phyloP scores from a whole-genome alignment of 2,888 invertebrate genomes.

The Ischnus inquisitorius region DNA sequence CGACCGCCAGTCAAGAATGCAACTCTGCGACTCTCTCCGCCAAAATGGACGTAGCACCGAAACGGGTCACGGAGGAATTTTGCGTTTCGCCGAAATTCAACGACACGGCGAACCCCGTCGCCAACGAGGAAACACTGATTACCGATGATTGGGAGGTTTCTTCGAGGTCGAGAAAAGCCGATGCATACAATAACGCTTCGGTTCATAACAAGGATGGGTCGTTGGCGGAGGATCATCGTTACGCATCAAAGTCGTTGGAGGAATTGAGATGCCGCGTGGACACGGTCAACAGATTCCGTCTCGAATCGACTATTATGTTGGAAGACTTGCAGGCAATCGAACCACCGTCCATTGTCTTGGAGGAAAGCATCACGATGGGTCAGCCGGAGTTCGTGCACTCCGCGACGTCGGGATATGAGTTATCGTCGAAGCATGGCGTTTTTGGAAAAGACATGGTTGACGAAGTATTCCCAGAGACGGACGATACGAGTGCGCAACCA shows the following conservation, averaged over 20 bases:
- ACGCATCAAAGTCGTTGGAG: slow-evolving; percentile 25
- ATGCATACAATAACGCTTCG: too few relatives aligned
- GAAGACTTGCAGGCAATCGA: slow-evolving; percentile 73
- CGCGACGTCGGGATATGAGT: not conserved
- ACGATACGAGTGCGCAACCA: not conserved
- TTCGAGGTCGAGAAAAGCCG: not conserved
- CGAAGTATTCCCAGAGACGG: not conserved
- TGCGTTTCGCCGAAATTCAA: not conserved
- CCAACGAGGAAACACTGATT: too few relatives aligned
- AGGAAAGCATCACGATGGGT: slow-evolving; percentile 58
- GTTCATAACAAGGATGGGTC: not conserved
- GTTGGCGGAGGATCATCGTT: not conserved
- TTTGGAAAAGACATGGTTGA: not conserved
- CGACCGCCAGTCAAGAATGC: slow-evolving; percentile 14
- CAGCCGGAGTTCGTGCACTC: not conserved
- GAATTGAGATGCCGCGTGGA: slow-evolving; percentile 18
- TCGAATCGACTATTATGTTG: slow-evolving; percentile 8
- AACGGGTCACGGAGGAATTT: not conserved
- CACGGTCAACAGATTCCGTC: slow-evolving; percentile 18
- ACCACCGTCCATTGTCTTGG: slow-evolving; percentile 73
- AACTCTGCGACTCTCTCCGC: not conserved
- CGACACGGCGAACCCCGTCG: not conserved
- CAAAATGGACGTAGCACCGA: not conserved
- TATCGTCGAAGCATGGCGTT: not conserved
- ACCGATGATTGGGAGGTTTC: not conserved